phyloP scores from a whole-genome alignment of 2,888 invertebrate genomes.

The Callinectes sapidus region DNA sequence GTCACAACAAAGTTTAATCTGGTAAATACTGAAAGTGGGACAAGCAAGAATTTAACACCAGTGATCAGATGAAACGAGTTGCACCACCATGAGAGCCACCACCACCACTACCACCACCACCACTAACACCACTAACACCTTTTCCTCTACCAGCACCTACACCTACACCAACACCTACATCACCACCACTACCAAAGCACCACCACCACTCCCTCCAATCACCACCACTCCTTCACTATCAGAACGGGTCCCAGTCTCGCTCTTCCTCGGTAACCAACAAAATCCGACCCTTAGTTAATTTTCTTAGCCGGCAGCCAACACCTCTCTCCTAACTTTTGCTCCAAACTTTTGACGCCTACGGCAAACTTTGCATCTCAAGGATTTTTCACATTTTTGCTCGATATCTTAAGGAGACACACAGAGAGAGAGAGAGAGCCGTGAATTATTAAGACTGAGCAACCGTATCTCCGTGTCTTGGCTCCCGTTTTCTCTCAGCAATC shows the following conservation, averaged over 20 bases:
- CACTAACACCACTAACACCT: neutral
- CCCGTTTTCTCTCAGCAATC: neutral
- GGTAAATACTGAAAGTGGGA: neutral
- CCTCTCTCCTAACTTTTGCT: constrained; percentile 12
- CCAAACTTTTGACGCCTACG: constrained; percentile 13
- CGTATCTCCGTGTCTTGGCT: neutral
- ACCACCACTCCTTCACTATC: neutral
- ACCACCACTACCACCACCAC: neutral
- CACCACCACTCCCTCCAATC: neutral
- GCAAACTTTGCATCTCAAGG: constrained; percentile 3
- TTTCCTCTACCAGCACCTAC: no score
- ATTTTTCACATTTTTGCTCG: constrained; percentile 19
- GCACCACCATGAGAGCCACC: neutral
- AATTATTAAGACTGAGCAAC: neutral
- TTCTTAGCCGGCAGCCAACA: constrained; percentile 20
- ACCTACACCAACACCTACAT: no score
- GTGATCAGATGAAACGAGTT: neutral
- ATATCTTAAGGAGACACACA: neutral
- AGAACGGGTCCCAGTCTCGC: neutral
- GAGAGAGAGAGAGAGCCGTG: neutral
- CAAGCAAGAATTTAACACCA: neutral
- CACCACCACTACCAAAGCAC: no score
- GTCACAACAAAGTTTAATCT: neutral
- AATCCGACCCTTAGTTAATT: constrained; percentile 27
- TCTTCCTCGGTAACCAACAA: neutral